Conservation (phyloP, 2,888 invertebrate genomes). For the Theretra japonica region DNA sequence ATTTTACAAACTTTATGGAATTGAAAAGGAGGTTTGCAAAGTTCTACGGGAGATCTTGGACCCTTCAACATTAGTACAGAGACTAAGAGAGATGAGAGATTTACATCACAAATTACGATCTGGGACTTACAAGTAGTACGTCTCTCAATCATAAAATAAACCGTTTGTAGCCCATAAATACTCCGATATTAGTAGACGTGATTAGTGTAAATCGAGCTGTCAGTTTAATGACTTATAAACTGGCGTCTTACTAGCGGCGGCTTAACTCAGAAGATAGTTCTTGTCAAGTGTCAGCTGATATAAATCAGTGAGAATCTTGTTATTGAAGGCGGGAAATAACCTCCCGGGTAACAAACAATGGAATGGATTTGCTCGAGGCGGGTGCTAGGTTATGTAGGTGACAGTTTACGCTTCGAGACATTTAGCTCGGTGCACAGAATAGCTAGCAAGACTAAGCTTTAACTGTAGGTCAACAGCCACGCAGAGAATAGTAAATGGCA, state of each 20-base stretch:
- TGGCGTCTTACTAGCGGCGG: neutral
- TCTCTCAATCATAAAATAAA: too few species aligned
- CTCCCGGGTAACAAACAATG: conserved; percentile 22
- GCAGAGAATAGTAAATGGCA: too few species aligned
- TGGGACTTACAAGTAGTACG: too few species aligned
- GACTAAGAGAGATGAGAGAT: too few species aligned
- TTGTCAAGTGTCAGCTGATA: neutral
- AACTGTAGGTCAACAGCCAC: neutral
- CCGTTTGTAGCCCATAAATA: neutral
- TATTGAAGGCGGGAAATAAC: conserved; percentile 10
- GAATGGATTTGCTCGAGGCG: neutral
- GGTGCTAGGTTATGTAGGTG: neutral
- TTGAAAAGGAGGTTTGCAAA: too few species aligned
- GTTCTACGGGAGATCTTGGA: too few species aligned
- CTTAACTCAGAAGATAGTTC: conserved; percentile 9
- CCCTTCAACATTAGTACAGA: too few species aligned
- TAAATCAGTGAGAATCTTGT: conserved; percentile 11
- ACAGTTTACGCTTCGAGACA: neutral
- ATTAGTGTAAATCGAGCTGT: conserved; percentile 17
- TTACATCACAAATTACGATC: too few species aligned
- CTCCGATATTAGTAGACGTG: neutral
- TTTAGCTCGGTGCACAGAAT: conserved; percentile 5
- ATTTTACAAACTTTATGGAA: too few species aligned
- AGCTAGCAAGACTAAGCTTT: neutral
- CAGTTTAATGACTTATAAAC: conserved; percentile 11